These are phyloP conservation scores for Hipparchia semele DNA, from an alignment of 2,888 invertebrate genomes.

Conservation along the genomic window DNA sequence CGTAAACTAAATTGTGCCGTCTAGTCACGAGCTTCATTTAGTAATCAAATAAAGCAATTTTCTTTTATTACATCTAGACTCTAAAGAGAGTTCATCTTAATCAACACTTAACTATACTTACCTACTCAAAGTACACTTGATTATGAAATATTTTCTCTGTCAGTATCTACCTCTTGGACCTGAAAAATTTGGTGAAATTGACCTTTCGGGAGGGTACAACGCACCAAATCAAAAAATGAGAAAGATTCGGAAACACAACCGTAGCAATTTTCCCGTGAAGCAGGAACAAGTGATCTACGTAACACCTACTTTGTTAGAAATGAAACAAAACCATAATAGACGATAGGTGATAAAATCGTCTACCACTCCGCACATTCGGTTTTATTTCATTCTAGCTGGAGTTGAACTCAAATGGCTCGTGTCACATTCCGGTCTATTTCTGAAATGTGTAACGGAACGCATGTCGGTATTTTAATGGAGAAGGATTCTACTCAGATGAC, in stretches of 20 bases:
- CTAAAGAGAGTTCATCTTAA: too few species aligned
- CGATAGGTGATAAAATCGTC: slow-evolving; percentile 21
- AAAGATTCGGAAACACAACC: not conserved
- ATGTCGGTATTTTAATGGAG: slow-evolving; percentile 58
- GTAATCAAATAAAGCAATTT: too few species aligned
- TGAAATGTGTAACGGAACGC: slow-evolving; percentile 53
- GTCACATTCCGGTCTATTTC: slow-evolving; percentile 69
- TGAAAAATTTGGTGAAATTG: too few species aligned
- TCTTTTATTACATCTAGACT: too few species aligned
- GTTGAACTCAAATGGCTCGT: slow-evolving; percentile 60
- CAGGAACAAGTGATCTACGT: not conserved
- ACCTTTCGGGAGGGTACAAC: not conserved
- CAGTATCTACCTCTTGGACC: too few species aligned
- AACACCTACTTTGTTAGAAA: not conserved
- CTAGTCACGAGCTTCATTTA: too few species aligned
- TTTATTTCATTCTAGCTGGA: slow-evolving; percentile 39
- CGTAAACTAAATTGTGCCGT: too few species aligned
- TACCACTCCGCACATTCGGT: slow-evolving; percentile 13
- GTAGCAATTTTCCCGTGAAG: not conserved
- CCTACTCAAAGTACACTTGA: too few species aligned
- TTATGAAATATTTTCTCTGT: too few species aligned
- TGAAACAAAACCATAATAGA: slow-evolving; percentile 9
- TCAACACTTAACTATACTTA: too few species aligned
- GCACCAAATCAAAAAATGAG: not conserved
- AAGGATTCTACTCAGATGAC: slow-evolving; percentile 52